A percentile compares a stretch with the other conserved stretches of the same genome.
Conservation (phyloP, 2,888 invertebrate species). For the Microplitis manilae region DNA sequence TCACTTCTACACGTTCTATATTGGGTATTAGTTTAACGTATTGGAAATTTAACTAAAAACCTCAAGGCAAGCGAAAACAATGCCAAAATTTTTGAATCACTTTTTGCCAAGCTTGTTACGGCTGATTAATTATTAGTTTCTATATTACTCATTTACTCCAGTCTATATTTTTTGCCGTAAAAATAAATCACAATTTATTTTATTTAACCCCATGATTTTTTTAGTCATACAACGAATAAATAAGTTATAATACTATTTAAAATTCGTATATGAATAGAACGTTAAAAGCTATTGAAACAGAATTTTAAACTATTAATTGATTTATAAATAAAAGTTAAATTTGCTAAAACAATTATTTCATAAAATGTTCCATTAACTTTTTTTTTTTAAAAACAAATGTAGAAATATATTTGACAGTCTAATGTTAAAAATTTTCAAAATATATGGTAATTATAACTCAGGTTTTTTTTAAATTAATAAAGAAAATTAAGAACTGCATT, state of each 20-base stretch:
- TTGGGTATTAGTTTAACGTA: background rate
- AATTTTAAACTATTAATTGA: background rate
- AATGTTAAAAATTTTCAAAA: too few species aligned
- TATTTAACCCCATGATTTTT: too few species aligned
- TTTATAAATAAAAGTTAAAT: background rate
- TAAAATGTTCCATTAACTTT: background rate
- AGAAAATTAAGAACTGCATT: too few species aligned
- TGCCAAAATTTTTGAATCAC: background rate
- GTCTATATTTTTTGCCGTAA: too few species aligned
- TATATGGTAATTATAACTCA: too few species aligned
- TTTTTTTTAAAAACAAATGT: too few species aligned
- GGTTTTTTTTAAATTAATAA: too few species aligned
- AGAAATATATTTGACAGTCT: too few species aligned
- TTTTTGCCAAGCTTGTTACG: background rate
- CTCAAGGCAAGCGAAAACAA: background rate
- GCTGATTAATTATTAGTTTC: background rate
- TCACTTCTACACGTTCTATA: slow-evolving; percentile 4
- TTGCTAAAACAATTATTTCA: background rate
- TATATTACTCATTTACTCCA: background rate
- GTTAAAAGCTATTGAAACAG: background rate
- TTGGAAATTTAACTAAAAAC: background rate
- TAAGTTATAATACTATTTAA: background rate
- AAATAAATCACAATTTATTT: too few species aligned
- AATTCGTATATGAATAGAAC: background rate
- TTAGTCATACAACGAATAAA: background rate